These are phyloP conservation scores for Rotaria macrura DNA, from an alignment of 2,888 invertebrate species.

Conservation along the genomic window DNA sequence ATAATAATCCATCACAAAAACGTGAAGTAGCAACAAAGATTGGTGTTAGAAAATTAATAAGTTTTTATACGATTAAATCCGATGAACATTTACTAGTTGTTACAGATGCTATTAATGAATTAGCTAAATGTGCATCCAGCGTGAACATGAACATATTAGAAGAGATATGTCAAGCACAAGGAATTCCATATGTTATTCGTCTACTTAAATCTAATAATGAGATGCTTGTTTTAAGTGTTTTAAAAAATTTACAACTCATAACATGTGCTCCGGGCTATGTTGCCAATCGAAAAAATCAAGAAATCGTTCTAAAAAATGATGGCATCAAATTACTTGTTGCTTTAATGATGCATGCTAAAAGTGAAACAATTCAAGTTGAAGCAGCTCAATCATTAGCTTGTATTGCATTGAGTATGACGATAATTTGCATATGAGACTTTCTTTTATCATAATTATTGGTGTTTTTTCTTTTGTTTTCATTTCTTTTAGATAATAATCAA, in stretches of 20 bases:
- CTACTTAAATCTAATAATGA: slow-evolving; percentile 44
- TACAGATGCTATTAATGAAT: neutral
- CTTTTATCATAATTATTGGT: too few relatives aligned
- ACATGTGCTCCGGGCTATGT: slow-evolving; percentile 46
- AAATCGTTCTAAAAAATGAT: slow-evolving; percentile 40
- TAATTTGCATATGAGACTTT: too few relatives aligned
- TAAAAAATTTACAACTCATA: slow-evolving; percentile 42
- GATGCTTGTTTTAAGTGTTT: slow-evolving; percentile 45
- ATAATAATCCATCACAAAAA: neutral
- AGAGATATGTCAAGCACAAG: neutral
- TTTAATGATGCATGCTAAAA: slow-evolving; percentile 44
- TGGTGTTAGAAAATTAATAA: neutral
- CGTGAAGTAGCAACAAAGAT: neutral
- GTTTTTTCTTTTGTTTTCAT: neutral
- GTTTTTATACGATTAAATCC: neutral
- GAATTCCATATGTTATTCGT: slow-evolving; percentile 39
- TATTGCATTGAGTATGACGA: slow-evolving; percentile 45
- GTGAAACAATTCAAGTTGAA: slow-evolving; percentile 46
- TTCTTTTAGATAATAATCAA: neutral
- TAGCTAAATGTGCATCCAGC: neutral
- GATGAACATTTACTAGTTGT: neutral
- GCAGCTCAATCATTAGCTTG: slow-evolving; percentile 45
- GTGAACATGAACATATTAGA: neutral
- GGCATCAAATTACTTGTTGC: slow-evolving; percentile 45
- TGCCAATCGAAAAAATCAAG: slow-evolving; percentile 43